Evolutionary conservation across 2,888 invertebrate genomes (phyloP).

Genomic region (Leptopterna dolabrata): DNA sequence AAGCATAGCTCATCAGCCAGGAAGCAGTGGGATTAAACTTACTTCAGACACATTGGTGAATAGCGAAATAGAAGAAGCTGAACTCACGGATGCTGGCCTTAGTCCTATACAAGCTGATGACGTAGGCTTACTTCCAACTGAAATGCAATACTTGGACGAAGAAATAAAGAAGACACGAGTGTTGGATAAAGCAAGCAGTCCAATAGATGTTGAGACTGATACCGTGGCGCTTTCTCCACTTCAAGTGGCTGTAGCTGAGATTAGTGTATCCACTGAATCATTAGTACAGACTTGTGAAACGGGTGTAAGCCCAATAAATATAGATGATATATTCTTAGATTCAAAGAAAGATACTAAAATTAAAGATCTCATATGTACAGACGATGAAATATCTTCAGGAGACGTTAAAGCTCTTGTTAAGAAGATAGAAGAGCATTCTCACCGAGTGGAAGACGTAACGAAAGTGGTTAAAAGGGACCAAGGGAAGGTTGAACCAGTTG

Average conservation of each 20-base stretch:
- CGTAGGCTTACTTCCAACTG: slow-evolving; percentile 66
- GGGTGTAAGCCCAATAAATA: slow-evolving; percentile 69
- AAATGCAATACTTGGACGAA: slow-evolving; percentile 67
- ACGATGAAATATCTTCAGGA: slow-evolving; percentile 64
- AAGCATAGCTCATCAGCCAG: slow-evolving; percentile 65
- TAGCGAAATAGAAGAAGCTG: slow-evolving; percentile 68
- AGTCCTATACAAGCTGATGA: slow-evolving; percentile 72
- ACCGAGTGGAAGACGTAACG: slow-evolving; percentile 65
- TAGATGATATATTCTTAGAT: slow-evolving; percentile 67
- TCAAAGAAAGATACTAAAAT: neutral
- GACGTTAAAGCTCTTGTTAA: slow-evolving; percentile 72
- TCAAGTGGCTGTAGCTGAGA: slow-evolving; percentile 70
- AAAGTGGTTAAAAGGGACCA: slow-evolving; percentile 62
- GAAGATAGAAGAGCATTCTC: slow-evolving; percentile 70
- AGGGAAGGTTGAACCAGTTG: slow-evolving; percentile 55
- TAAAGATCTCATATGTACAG: neutral
- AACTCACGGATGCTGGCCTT: slow-evolving; percentile 71
- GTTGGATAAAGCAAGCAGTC: slow-evolving; percentile 69
- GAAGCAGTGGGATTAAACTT: slow-evolving; percentile 66
- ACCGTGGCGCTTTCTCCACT: slow-evolving; percentile 67
- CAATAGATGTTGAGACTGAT: slow-evolving; percentile 69
- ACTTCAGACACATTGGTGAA: slow-evolving; percentile 69
- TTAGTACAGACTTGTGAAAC: slow-evolving; percentile 70
- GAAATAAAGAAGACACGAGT: slow-evolving; percentile 60
- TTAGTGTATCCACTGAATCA: slow-evolving; percentile 70